Percentiles rank a stretch among this genome's conserved stretches.
phyloP scores from a whole-genome alignment of 2,113 vertebrate species.

The Pachycephala philippinensis region DNA sequence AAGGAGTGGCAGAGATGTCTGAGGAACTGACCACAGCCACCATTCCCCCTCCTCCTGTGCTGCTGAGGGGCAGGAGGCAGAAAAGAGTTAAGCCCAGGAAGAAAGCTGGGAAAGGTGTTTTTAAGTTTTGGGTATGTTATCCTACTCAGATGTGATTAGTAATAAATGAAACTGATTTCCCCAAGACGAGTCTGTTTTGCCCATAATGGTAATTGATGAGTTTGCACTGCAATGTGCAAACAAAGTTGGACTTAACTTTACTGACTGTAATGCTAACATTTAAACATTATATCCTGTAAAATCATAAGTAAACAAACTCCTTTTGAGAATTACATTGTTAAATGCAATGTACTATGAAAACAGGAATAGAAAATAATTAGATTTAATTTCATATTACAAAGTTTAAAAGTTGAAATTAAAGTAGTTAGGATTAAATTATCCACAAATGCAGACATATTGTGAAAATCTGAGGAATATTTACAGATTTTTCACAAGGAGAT shows the following conservation, averaged over 20 bases:
- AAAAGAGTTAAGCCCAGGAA: background rate
- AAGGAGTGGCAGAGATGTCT: background rate
- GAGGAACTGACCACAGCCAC: background rate
- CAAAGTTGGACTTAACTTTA: background rate
- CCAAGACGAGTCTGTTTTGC: background rate
- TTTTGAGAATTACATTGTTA: background rate
- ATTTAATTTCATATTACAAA: background rate
- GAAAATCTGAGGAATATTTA: background rate
- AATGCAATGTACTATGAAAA: background rate
- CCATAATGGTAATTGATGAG: background rate
- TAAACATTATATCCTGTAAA: background rate
- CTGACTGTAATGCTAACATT: background rate
- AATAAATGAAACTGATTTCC: background rate
- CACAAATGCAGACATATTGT: background rate
- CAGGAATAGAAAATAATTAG: background rate
- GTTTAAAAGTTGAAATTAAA: background rate
- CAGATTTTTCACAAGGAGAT: background rate
- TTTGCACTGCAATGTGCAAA: background rate
- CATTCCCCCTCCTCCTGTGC: background rate
- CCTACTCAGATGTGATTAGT: background rate
- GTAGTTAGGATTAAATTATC: background rate
- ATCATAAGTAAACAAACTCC: background rate
- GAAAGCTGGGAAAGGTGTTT: background rate
- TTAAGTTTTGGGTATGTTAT: background rate
- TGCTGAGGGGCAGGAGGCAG: background rate